phyloP scores from a whole-genome alignment of 2,888 invertebrate species.

The Chrysolina oricalcia region DNA sequence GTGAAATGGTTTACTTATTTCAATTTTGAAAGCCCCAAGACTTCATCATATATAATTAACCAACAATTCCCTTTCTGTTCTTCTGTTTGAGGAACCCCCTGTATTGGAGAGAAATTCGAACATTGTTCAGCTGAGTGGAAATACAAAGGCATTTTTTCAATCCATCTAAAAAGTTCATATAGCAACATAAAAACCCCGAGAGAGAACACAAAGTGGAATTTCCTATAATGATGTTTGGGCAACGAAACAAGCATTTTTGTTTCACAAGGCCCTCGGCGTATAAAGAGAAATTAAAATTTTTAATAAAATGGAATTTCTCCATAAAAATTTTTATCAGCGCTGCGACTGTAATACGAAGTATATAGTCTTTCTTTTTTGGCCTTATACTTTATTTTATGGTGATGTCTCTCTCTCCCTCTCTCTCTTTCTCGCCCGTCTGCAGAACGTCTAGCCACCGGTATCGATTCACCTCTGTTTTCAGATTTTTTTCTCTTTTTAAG shows the following conservation, averaged over 20 bases:
- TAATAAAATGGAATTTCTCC: slow-evolving; percentile 58
- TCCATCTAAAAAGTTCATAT: neutral
- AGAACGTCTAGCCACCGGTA: slow-evolving; percentile 62
- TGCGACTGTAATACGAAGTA: slow-evolving; percentile 41
- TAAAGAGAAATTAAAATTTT: slow-evolving; percentile 58
- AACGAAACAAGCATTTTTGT: slow-evolving; percentile 15
- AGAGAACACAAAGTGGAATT: slow-evolving; percentile 14
- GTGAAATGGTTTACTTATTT: too few species aligned
- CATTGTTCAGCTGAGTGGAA: neutral
- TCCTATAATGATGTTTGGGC: slow-evolving; percentile 33
- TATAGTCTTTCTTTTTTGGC: slow-evolving; percentile 41
- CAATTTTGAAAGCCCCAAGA: too few species aligned
- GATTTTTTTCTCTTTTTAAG: slow-evolving; percentile 47
- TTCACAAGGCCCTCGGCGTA: slow-evolving; percentile 29
- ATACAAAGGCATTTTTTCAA: neutral
- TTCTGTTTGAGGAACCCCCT: too few species aligned
- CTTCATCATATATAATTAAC: too few species aligned
- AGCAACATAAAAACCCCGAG: neutral
- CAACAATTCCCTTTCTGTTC: too few species aligned
- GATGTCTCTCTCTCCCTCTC: slow-evolving; percentile 51
- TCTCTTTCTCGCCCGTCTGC: slow-evolving; percentile 60
- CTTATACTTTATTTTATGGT: slow-evolving; percentile 49
- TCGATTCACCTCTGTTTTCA: slow-evolving; percentile 59
- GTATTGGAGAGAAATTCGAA: neutral
- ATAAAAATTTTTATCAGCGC: slow-evolving; percentile 58